A percentile compares a stretch with the other conserved stretches of the same genome.
Conservation (phyloP, 2,797 vertebrate genomes). For the Alcedo quadribrachys region DNA sequence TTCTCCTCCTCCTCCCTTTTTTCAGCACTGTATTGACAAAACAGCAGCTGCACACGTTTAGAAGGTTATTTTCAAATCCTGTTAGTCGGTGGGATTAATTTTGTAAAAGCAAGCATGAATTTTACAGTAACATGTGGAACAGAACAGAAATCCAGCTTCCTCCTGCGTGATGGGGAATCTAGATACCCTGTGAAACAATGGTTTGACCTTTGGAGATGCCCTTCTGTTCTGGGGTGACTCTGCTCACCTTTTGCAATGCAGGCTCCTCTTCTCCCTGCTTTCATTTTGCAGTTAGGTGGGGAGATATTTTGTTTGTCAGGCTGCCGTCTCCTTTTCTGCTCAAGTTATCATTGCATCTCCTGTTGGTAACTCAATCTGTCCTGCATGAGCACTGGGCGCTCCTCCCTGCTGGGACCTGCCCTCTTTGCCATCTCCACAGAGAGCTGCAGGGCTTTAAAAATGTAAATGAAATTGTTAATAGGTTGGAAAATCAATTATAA, state of each 20-base stretch:
- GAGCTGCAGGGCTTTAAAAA: slow-evolving; percentile 45
- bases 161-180: not conserved
- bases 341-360: not conserved
- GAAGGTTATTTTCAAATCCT: slow-evolving; percentile 15
- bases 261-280: not conserved
- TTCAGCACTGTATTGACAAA: not conserved
- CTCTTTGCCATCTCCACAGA: not conserved
- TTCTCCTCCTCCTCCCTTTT: not conserved
- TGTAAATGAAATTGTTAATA: slow-evolving; percentile 67
- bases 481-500: slow-evolving; percentile 72
- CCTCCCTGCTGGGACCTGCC: not conserved
- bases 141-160: not conserved
- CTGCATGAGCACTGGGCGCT: not conserved
- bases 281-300: not conserved
- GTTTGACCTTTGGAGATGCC: not conserved
- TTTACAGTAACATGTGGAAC: not conserved
- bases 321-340: not conserved
- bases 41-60: not conserved
- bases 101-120: slow-evolving; percentile 39
- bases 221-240: not conserved
- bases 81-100: slow-evolving; percentile 9
- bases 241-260: not conserved
- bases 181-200: rapidly evolving
- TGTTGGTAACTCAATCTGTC: not conserved
- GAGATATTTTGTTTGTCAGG: not conserved